Base-by-base conservation (phyloP, 2,113 vertebrate species). In the Aleadryas rufinucha region DNA sequence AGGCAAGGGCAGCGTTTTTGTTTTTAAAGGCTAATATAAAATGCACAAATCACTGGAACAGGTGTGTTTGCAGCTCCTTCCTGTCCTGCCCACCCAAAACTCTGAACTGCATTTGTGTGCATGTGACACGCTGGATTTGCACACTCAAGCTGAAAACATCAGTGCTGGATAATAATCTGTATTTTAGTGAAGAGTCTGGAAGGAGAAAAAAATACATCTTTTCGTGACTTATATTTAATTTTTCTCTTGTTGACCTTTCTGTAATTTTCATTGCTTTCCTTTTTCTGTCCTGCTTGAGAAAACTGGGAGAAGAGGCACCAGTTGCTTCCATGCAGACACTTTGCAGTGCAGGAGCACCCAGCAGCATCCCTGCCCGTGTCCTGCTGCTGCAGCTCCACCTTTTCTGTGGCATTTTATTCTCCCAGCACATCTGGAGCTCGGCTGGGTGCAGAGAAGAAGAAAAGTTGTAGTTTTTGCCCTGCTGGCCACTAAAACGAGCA, bases 381-480 rank as follows among this genome's bases (percentile, higher is more conserved):
- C 74, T 63, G 64, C 47, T 17, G 33, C 50, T 10, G 14, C 39
- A 39, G 39, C 66, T 7, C 50, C 22, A 26, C 9, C 0, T 5
- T 20, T 13, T 3, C 35, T 4, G 14, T 4, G 59, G 5, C 11
- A 0, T 41, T 42, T 42, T 6, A 8, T n/a, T 15, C 57, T 23
- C 66, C 16, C 63, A 20, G 64, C 74, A 11, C 74, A 7, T 5
- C 6, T 16, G 47, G 44, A 77, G 12, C 54, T 49, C 16, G 2
- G 10, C 66, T 26, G 24, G 31, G 3, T 6, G 42, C 26, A 17
- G n/a, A 45, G 13, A 5, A 8, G 47, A 53, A 4, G 19, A 7
- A 31, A 39, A 21, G 7, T 11, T 77, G n/a, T 0, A 3, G 6
- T 28, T 35, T 0, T 14, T n/a, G n/a, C 83, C 57, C 33, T 12